Evolutionary conservation across 2,113 vertebrate genomes (phyloP).

Genomic region (Aleadryas rufinucha): DNA sequence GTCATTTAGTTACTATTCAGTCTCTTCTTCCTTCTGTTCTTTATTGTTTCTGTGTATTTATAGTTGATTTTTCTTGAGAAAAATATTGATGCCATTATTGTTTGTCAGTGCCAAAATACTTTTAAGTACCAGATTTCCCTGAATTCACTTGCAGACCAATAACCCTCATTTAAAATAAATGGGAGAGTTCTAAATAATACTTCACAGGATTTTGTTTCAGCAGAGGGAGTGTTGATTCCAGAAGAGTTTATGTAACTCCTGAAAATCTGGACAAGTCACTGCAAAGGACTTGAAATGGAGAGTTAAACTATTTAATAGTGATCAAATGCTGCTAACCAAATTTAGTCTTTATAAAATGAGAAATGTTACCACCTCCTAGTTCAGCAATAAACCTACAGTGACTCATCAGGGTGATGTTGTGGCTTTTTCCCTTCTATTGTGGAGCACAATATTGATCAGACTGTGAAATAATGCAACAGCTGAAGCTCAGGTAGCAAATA

Average conservation of each 20-base stretch:
- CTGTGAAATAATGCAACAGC: conserved; percentile 81
- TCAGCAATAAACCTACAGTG: conserved; percentile 53
- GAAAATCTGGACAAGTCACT: not conserved
- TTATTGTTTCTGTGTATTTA: not conserved
- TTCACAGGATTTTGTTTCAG: not conserved
- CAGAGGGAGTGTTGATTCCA: not conserved
- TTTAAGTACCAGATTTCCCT: not conserved
- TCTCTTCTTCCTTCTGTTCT: not conserved
- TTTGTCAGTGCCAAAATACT: not conserved
- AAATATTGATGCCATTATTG: not conserved
- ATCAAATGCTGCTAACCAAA: not conserved
- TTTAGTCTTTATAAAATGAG: conserved; percentile 20
- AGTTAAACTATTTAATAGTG: not conserved
- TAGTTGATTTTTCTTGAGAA: not conserved
- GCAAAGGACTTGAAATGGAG: not conserved
- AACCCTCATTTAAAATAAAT: not conserved
- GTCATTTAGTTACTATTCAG: not conserved
- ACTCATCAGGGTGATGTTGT: conserved; percentile 61
- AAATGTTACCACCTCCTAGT: conserved; percentile 47
- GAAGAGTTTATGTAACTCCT: not conserved
- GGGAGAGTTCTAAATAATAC: not conserved
- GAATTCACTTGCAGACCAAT: not conserved
- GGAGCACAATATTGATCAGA: conserved; percentile 81
- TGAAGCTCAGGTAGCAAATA: conserved; percentile 86
- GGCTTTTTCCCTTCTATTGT: conserved; percentile 61